Base-by-base conservation (phyloP, 2,797 vertebrate species). In the Triplophysa bombifrons region DNA sequence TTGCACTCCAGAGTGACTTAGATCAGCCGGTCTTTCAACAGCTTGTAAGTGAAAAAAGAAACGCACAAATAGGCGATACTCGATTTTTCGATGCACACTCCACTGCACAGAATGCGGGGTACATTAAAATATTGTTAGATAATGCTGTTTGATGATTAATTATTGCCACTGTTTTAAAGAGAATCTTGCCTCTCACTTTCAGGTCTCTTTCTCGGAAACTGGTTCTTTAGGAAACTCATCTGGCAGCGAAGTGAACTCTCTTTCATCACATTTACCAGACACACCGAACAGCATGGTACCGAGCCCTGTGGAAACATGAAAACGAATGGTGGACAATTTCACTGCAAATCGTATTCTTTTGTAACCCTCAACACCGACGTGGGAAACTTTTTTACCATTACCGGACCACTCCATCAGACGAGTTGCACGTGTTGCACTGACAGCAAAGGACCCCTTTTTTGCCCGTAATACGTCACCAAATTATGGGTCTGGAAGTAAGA, bases 241-340 rank as follows among this genome's bases (percentile, higher is more conserved):
- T 0, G 95, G 94, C 88, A 99, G 97, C 87, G 97, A 99, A 61
- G 95, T 97, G 90, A 98, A 96, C 80, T 98, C 97, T 41, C 90
- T 98, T 87, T 98, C 96, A 63, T 99, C 97, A 48, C 97, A 98
- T 92, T 92, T 99, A 87, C 97, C 97, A 30, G 97, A 99, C 91
- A 98, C 97, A 60, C 97, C 96, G 87, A 99, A 97, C 95, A 99
- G 97, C 89, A 97, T 99, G 96, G 96, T 98, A 74, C 96, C 96
- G 55, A 98, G 97, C 86, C 97, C 97, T 0, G 94, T 95, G 81
- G 97, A 98, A 90, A 98, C 97, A 96, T 98, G 96, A 98, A 89
- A 85, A 53, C 69, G 7, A 72, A 65, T 81, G 81, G 61, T 71
- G 68, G 72, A 64, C 78, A n/a, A 70, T 83, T 89, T 80, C 85